A percentile compares a stretch with the other conserved stretches of the same genome.
These are phyloP conservation scores for Heliocidaris erythrogramma DNA, from an alignment of 35 echinoderm and acorn worm genomes.

Conservation along the genomic window DNA sequence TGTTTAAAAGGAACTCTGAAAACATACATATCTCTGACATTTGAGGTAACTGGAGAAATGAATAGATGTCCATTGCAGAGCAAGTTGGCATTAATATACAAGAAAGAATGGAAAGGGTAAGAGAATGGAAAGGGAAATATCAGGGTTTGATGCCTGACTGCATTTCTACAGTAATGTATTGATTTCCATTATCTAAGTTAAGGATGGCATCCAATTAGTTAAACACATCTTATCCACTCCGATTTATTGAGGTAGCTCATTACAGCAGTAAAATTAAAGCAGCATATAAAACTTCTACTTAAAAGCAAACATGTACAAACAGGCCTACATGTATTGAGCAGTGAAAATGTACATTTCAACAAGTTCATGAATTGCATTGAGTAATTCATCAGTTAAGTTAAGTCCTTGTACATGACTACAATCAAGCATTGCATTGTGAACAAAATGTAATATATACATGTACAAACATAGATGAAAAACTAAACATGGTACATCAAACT, in stretches of 20 bases:
- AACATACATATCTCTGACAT: constrained; percentile 32
- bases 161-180: background rate
- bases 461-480: background rate
- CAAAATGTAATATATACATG: background rate
- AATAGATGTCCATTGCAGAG: background rate
- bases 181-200: background rate
- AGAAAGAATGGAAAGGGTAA: background rate
- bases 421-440: background rate
- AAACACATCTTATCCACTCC: background rate
- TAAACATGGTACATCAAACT: background rate
- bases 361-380: background rate
- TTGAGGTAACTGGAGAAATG: constrained; percentile 31
- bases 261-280: background rate
- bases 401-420: background rate
- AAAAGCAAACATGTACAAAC: background rate
- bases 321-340: constrained; percentile 1
- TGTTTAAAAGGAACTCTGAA: constrained; percentile 11
- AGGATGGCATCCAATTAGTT: background rate
- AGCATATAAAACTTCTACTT: background rate
- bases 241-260: background rate
- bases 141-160: background rate
- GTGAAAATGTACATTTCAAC: background rate
- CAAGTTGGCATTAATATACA: background rate
- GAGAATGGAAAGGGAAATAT: background rate
- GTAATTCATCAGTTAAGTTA: background rate